Percentiles rank a stretch among this genome's conserved stretches.
phyloP scores from a whole-genome alignment of 2,113 vertebrate genomes.

The Chauna torquata region DNA sequence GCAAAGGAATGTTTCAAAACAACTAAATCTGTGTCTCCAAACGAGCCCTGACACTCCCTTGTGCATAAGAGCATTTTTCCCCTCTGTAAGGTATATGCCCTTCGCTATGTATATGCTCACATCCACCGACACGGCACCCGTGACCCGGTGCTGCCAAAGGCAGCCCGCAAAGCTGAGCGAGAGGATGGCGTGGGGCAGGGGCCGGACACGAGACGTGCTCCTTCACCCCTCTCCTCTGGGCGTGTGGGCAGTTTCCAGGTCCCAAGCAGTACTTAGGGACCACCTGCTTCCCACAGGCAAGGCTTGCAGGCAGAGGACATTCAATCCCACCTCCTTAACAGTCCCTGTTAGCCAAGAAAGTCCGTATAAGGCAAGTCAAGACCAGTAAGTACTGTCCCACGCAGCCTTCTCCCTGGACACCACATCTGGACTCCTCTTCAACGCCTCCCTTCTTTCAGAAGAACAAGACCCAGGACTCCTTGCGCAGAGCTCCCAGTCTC shows the following conservation, averaged over 20 bases:
- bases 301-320: not conserved
- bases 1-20: not conserved
- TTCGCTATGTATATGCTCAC: rapidly evolving
- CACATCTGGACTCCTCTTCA: conserved; percentile 54
- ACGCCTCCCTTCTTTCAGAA: not conserved
- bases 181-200: rapidly evolving
- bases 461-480: not conserved
- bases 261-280: not conserved
- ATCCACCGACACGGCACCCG: rapidly evolving
- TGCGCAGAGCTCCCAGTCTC: not conserved
- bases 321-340: not conserved
- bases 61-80: not conserved
- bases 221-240: not conserved
- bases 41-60: not conserved
- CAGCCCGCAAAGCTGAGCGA: not conserved
- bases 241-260: not conserved
- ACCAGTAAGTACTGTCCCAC: not conserved
- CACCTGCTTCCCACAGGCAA: not conserved
- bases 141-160: rapidly evolving
- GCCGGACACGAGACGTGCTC: rapidly evolving
- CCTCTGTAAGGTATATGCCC: too few species aligned
- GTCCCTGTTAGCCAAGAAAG: not conserved
- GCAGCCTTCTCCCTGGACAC: conserved; percentile 1
- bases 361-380: conserved; percentile 36
- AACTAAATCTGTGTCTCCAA: not conserved